These are phyloP conservation scores for Pristis pectinata DNA, from an alignment of 2,797 vertebrate genomes.

Conservation along the genomic window DNA sequence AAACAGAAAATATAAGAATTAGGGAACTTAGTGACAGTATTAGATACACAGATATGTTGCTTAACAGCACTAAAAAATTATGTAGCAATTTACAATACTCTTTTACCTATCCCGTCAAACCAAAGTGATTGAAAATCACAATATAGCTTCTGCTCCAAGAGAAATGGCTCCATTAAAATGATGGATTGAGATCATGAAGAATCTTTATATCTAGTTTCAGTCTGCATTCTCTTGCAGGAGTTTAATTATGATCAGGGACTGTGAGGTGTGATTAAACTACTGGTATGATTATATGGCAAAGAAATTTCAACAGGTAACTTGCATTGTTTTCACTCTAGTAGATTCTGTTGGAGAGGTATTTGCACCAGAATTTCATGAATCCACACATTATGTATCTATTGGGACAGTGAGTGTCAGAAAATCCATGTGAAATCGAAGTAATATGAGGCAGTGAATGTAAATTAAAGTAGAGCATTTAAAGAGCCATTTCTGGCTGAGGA, in stretches of 20 bases:
- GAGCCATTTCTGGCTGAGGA: background rate
- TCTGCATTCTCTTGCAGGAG: background rate
- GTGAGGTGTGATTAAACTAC: background rate
- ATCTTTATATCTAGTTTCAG: background rate
- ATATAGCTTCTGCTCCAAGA: background rate
- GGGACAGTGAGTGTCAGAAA: background rate
- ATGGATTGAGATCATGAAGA: background rate
- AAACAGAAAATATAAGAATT: background rate
- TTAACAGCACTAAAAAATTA: background rate
- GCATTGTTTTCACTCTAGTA: background rate
- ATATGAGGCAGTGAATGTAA: background rate
- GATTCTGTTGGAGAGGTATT: background rate
- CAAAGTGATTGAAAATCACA: background rate
- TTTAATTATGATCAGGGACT: constrained; percentile 3
- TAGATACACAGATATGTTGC: background rate
- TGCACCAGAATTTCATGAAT: background rate
- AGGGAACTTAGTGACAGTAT: background rate
- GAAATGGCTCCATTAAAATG: background rate
- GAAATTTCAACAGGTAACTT: background rate
- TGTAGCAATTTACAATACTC: background rate
- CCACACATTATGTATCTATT: background rate
- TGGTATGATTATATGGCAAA: background rate
- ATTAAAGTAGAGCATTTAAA: background rate
- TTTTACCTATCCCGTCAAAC: constrained; percentile 1
- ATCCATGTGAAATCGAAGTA: background rate